A percentile compares a stretch with the other conserved stretches of the same genome.
phyloP scores from a whole-genome alignment of 2,797 vertebrate species.

The Premnoplex brunnescens region DNA sequence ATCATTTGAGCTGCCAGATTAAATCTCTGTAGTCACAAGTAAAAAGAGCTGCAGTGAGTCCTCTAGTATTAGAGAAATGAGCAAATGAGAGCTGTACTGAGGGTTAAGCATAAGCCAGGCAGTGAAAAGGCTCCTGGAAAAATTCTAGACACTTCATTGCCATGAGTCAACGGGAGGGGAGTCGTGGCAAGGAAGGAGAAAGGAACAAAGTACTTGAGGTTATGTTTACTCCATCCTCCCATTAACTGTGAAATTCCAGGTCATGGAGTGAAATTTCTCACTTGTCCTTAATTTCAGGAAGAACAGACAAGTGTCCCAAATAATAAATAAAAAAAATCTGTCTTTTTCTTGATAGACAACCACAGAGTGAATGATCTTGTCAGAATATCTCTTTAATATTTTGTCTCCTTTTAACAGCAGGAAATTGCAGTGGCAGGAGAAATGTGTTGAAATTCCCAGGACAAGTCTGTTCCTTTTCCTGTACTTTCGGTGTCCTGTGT shows the following conservation, averaged over 20 bases:
- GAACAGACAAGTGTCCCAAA: not conserved
- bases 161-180: not conserved
- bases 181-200: not conserved
- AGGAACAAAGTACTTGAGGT: constrained; percentile 21
- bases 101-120: not conserved
- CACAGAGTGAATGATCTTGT: not conserved
- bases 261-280: not conserved
- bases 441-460: not conserved
- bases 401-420: not conserved
- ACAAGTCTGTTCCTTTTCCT: not conserved
- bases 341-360: not conserved
- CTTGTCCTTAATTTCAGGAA: not conserved
- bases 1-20: not conserved
- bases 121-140: constrained; percentile 17
- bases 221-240: not conserved
- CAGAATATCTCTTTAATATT: not conserved
- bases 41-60: not conserved
- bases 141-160: not conserved
- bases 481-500: not conserved
- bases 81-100: not conserved
- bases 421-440: not conserved
- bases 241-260: constrained; percentile 22
- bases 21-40: not conserved
- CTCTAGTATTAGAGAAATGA: not conserved
- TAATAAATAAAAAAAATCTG: not conserved